phyloP scores from a whole-genome alignment of 2,888 invertebrate genomes.

The Drosophila tripunctata region DNA sequence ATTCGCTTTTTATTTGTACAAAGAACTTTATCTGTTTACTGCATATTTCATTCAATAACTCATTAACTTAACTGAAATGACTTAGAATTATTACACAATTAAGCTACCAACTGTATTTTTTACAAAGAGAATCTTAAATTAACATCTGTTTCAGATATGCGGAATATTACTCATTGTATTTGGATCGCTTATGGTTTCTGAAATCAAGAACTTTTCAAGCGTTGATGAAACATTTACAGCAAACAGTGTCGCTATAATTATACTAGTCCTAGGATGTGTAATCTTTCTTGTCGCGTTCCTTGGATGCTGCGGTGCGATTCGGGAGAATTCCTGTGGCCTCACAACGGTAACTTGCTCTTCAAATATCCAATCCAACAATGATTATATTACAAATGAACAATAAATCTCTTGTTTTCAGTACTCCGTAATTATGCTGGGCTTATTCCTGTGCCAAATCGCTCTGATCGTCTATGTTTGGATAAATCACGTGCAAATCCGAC shows the following conservation, averaged over 20 bases:
- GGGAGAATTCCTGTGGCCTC: conserved; percentile 93
- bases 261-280: conserved; percentile 88
- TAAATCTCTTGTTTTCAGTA: conserved; percentile 86
- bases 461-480: conserved; percentile 89
- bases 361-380: no score
- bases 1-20: not conserved
- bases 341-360: conserved; percentile 87
- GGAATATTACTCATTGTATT: conserved; percentile 89
- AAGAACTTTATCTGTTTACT: no score
- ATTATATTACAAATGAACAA: no score
- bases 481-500: conserved; percentile 86
- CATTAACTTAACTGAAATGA: no score
- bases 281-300: conserved; percentile 93
- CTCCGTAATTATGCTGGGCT: conserved; percentile 88
- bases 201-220: conserved; percentile 85
- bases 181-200: conserved; percentile 88
- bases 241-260: conserved; percentile 87
- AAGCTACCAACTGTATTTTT: no score
- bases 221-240: conserved; percentile 84
- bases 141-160: conserved; percentile 90
- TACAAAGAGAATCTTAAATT: not conserved
- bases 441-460: conserved; percentile 90
- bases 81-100: no score
- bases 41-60: no score
- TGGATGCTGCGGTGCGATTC: conserved; percentile 95